A percentile compares a stretch with the other conserved stretches of the same genome.
phyloP scores from a whole-genome alignment of 2,797 vertebrate genomes.

The Falco biarmicus region DNA sequence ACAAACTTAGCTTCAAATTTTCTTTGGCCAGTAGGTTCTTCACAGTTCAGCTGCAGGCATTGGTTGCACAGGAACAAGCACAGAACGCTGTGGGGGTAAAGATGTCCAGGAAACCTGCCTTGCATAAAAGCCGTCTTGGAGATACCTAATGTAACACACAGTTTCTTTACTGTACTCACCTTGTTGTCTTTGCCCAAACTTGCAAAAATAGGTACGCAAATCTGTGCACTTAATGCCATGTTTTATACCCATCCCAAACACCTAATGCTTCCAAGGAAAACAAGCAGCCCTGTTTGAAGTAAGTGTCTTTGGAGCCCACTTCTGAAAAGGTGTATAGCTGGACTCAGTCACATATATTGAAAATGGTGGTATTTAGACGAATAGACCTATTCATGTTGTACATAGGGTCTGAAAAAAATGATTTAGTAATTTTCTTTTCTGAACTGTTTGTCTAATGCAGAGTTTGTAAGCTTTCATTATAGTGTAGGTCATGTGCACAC shows the following conservation, averaged over 20 bases:
- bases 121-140: not conserved
- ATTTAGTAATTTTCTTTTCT: not conserved
- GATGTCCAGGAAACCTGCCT: not conserved
- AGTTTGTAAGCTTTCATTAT: not conserved
- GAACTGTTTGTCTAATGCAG: not conserved
- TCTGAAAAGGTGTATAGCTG: not conserved
- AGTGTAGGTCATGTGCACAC: not conserved
- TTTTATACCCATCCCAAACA: not conserved
- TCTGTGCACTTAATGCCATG: accelerated
- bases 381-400: not conserved
- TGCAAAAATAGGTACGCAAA: not conserved
- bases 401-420: not conserved
- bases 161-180: not conserved
- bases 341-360: not conserved
- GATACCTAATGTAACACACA: not conserved
- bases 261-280: not conserved
- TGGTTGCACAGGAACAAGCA: not conserved
- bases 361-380: not conserved
- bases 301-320: not conserved
- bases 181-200: not conserved
- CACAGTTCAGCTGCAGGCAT: not conserved
- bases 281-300: not conserved
- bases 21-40: not conserved
- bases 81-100: not conserved
- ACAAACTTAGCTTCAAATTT: not conserved